A percentile compares a stretch with the other conserved stretches of the same genome.
phyloP scores from a whole-genome alignment of 2,888 invertebrate genomes.

The Plagodis dolabraria region DNA sequence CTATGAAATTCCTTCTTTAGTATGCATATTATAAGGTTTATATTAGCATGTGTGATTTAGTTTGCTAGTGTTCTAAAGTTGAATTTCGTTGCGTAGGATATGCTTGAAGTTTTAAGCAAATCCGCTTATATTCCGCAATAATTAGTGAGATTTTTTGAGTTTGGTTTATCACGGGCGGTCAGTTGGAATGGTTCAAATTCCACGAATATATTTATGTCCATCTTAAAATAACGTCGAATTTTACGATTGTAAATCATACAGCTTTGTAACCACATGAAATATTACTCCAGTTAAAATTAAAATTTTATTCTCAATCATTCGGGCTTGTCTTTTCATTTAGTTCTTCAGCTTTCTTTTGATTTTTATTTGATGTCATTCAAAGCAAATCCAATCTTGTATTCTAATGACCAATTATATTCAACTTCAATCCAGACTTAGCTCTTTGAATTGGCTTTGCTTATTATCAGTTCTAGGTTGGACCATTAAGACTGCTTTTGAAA shows the following conservation, averaged over 20 bases:
- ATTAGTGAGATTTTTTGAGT: conserved; percentile 63
- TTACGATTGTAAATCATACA: not conserved
- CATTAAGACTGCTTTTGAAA: conserved; percentile 4
- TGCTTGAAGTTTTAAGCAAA: conserved; percentile 75
- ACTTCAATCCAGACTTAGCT: conserved; percentile 33
- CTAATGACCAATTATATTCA: conserved; percentile 44
- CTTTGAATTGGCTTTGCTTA: conserved; percentile 28
- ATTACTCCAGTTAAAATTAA: not conserved
- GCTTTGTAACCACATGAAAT: not conserved
- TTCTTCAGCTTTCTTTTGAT: conserved; percentile 28
- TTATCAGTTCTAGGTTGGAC: conserved; percentile 27
- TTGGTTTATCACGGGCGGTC: conserved; percentile 28
- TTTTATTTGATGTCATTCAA: conserved; percentile 34
- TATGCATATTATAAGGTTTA: conserved; percentile 41
- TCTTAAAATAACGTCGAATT: not conserved
- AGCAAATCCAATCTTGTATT: conserved; percentile 37
- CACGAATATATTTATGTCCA: conserved; percentile 1
- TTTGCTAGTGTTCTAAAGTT: conserved; percentile 59
- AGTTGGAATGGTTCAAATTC: conserved; percentile 11
- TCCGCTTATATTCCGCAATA: too few species aligned
- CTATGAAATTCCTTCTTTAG: conserved; percentile 43
- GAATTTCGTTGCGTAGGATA: conserved; percentile 68
- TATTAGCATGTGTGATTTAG: conserved; percentile 36
- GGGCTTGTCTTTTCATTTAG: not conserved
- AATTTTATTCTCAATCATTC: conserved; percentile 5